Evolutionary conservation across 2,888 invertebrate species (phyloP).

Genomic region (Taenaris catops): DNA sequence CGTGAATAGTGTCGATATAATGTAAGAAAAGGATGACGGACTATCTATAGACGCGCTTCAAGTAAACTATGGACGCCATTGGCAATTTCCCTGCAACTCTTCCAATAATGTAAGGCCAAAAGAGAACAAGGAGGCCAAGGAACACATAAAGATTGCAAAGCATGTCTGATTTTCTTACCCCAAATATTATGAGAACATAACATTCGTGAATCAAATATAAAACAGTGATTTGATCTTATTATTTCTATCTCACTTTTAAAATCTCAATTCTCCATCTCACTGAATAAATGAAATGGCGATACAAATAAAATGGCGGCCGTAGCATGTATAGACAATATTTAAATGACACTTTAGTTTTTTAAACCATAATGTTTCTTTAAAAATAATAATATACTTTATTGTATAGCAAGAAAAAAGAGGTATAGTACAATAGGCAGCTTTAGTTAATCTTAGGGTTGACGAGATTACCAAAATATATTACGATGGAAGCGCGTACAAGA

Average conservation of each 20-base stretch:
- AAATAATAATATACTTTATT: no score
- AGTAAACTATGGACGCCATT: constrained; percentile 72
- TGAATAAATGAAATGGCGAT: constrained; percentile 78
- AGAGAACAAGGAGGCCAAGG: background rate
- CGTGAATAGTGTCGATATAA: constrained; percentile 67
- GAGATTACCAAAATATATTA: no score
- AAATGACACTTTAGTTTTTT: no score
- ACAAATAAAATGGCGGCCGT: constrained; percentile 68
- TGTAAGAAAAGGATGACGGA: constrained; percentile 80
- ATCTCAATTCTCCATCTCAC: constrained; percentile 72
- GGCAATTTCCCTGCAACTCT: constrained; percentile 33
- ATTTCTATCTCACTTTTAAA: constrained; percentile 77
- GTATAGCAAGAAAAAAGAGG: no score
- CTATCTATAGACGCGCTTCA: constrained; percentile 64
- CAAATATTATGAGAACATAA: constrained; percentile 16
- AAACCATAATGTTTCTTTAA: no score
- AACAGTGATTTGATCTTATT: constrained; percentile 41
- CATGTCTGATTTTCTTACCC: constrained; percentile 32
- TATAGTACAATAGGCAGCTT: no score
- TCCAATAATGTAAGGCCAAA: constrained; percentile 11
- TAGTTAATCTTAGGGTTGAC: no score
- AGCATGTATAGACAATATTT: constrained; percentile 12
- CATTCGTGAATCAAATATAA: constrained; percentile 19
- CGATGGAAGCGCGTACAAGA: no score
- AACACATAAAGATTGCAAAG: constrained; percentile 1